These are phyloP conservation scores for Clytia hemisphaerica DNA, from an alignment of 30 jellyfish, hydroid and myxozoan genomes.

Conservation along the genomic window DNA sequence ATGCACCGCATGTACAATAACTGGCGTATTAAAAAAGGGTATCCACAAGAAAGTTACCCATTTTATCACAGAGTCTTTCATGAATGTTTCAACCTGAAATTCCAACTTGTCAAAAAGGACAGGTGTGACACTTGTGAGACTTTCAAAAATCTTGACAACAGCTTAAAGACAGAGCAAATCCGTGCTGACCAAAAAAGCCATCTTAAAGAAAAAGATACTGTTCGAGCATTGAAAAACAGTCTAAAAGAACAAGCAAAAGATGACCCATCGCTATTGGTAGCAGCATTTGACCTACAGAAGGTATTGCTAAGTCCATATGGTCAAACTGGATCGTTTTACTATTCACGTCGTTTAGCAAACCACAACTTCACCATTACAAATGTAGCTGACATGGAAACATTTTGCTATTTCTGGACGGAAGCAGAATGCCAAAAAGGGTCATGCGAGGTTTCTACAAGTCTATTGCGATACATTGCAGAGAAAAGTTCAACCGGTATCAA, in stretches of 20 bases:
- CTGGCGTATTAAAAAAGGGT: neutral
- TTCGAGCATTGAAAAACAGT: neutral
- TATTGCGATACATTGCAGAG: neutral
- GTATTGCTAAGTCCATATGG: no score
- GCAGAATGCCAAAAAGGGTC: neutral
- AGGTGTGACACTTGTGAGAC: conserved; percentile 13
- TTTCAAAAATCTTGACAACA: neutral
- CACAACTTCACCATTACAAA: neutral
- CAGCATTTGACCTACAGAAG: conserved; percentile 19
- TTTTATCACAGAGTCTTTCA: neutral
- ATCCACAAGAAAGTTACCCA: neutral
- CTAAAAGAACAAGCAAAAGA: neutral
- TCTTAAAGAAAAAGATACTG: neutral
- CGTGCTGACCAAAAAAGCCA: neutral
- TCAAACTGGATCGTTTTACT: no score
- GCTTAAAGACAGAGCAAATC: neutral
- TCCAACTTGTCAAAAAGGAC: neutral
- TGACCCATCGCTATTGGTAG: neutral
- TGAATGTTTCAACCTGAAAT: neutral
- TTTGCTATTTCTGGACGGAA: neutral
- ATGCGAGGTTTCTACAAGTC: neutral
- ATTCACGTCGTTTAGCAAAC: no score
- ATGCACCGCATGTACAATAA: neutral
- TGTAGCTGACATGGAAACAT: neutral
- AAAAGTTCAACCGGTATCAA: neutral